phyloP scores from a whole-genome alignment of 1,140 invertebrate genomes.

The Papilio machaon region DNA sequence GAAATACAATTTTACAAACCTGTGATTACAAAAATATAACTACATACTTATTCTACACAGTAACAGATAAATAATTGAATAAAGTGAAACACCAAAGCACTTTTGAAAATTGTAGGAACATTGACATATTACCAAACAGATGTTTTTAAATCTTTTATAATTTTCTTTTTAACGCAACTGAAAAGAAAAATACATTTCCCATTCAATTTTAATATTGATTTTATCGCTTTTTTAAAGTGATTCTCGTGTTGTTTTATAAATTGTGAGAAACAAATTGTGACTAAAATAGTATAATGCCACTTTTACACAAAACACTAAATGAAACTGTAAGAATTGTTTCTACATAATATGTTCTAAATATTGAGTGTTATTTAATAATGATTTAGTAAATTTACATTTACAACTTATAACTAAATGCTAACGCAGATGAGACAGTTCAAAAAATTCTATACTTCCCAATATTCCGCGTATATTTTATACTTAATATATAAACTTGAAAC shows the following conservation, averaged over 20 bases:
- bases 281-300: neutral
- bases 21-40: constrained; percentile 75
- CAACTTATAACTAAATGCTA: constrained; percentile 67
- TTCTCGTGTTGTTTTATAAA: neutral
- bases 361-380: constrained; percentile 47
- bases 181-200: neutral
- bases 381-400: constrained; percentile 62
- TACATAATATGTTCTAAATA: constrained; percentile 12
- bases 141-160: neutral
- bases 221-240: constrained; percentile 13
- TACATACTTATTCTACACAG: constrained; percentile 64
- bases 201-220: neutral
- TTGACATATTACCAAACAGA: constrained; percentile 53
- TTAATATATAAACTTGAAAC: constrained; percentile 19
- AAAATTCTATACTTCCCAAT: constrained; percentile 53
- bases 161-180: neutral
- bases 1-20: constrained; percentile 48
- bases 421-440: constrained; percentile 70
- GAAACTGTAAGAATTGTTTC: neutral
- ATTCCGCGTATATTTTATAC: constrained; percentile 22
- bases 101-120: constrained; percentile 60
- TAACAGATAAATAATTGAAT: constrained; percentile 69
- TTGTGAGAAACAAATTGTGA: neutral
- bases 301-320: neutral
- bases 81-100: constrained; percentile 56